phyloP scores from a whole-genome alignment of 2,888 invertebrate species.

The Oscheius onirici region DNA sequence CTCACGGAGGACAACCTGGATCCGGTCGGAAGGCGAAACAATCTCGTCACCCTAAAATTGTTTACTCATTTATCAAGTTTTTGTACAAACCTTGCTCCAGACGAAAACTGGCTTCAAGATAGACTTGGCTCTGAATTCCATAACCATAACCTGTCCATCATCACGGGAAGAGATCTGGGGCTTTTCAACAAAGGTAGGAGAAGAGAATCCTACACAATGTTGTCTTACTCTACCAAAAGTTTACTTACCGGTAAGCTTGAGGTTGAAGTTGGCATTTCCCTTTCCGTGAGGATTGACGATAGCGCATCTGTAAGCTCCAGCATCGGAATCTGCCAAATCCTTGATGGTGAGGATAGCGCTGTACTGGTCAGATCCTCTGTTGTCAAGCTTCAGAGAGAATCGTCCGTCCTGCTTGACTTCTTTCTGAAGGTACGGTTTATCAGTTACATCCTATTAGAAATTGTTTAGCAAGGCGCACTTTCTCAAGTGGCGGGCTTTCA shows the following conservation, averaged over 20 bases:
- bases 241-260: slow-evolving; percentile 69
- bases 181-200: slow-evolving; percentile 94
- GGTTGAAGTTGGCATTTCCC: slow-evolving; percentile 72
- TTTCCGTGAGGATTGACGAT: slow-evolving; percentile 72
- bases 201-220: slow-evolving; percentile 65
- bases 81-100: slow-evolving; percentile 81
- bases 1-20: slow-evolving; percentile 67
- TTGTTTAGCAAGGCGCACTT: slow-evolving; percentile 16
- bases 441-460: not conserved
- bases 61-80: not conserved
- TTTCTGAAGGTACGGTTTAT: slow-evolving; percentile 50
- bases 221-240: not conserved
- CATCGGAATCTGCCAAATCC: slow-evolving; percentile 71
- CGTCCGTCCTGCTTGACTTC: slow-evolving; percentile 66
- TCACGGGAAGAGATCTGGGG: slow-evolving; percentile 98
- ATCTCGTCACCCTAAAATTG: slow-evolving; percentile 79
- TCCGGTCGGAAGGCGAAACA: slow-evolving; percentile 71
- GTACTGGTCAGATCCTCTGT: slow-evolving; percentile 69
- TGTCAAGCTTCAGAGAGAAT: slow-evolving; percentile 66
- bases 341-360: slow-evolving; percentile 71
- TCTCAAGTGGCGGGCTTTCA: slow-evolving; percentile 11
- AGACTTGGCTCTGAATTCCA: slow-evolving; percentile 90
- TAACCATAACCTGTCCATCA: slow-evolving; percentile 93
- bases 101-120: slow-evolving; percentile 93
- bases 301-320: slow-evolving; percentile 72